These are phyloP conservation scores for Furcifer pardalis DNA, from an alignment of 2,797 vertebrate species.

Conservation along the genomic window DNA sequence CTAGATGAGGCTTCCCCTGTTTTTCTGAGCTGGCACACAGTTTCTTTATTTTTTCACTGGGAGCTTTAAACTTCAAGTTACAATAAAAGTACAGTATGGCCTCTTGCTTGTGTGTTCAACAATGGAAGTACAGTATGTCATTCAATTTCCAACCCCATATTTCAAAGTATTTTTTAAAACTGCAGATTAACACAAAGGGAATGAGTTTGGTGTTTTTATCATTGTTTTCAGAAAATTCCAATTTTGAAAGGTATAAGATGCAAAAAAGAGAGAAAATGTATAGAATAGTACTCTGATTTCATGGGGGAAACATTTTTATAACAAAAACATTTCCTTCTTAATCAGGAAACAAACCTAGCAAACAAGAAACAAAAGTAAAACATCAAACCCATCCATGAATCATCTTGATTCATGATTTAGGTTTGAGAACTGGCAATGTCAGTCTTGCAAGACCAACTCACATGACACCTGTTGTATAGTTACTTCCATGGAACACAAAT, in stretches of 20 bases:
- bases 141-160: background rate
- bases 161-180: background rate
- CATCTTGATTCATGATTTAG: background rate
- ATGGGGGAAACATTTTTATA: too few species aligned
- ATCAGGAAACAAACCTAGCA: background rate
- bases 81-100: conserved; percentile 11
- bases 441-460: background rate
- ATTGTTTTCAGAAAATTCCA: background rate
- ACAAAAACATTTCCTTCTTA: too few species aligned
- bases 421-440: background rate
- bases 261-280: background rate
- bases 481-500: background rate
- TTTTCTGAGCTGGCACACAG: background rate
- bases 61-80: background rate
- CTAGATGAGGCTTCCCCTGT: conserved; percentile 22
- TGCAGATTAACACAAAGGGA: background rate
- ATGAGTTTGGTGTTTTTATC: background rate
- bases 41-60: background rate
- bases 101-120: background rate
- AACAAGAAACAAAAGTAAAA: background rate
- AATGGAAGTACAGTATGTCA: background rate
- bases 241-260: background rate
- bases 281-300: background rate
- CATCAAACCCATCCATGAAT: background rate
- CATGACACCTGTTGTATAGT: background rate